Base-by-base conservation (phyloP, 2,113 vertebrate species). In the Melanotaenia duboulayi region DNA sequence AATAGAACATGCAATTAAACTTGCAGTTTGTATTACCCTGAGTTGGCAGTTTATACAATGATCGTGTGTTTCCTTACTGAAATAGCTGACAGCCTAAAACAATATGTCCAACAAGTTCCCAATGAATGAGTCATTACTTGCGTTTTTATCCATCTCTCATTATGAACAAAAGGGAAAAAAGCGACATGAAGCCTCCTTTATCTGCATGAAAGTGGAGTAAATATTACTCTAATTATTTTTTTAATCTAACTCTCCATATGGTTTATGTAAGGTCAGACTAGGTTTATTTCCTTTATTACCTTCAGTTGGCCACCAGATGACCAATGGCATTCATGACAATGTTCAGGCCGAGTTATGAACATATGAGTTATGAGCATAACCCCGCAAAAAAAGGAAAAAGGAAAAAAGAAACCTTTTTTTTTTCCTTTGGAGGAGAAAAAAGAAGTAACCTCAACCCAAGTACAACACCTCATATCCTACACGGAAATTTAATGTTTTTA, bases 111-210 rank as follows among this genome's bases (percentile, higher is more conserved):
- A 28, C 25, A 19, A 6, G 39, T 74, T 79, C 72, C 50, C 49
- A 39, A 24, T 19, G 49, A 83, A 70, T 89, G 78, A 87, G 61
- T 82, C 77, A 86, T 54, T 40, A 35, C 13, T 65, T 57, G 32
- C 73, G 49, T 17, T 46, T 71, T 61, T 32, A 39, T 48, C 57
- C 9, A 49, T 39, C 55, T 78, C 28, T 11, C 1, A 40, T 35
- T 58, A 23, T 23, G 12, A 73, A 14, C 55, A 11, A 17, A 55
- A 6, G n/a, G n/a, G n/a, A 61, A 35, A 11, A 11, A 24, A 20
- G 14, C 24, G 6, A 28, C 3, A 35, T 9, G 19, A 61, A 44
- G 17, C 22, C 1, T 44, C 22, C 1, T 42, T 8, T 3, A 42
- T 16, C 35, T 60, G 5, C 7, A 57, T 12, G 2, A 60, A 22